Conservation (phyloP, 2,888 invertebrate genomes). For the Platynereis dumerilii region DNA sequence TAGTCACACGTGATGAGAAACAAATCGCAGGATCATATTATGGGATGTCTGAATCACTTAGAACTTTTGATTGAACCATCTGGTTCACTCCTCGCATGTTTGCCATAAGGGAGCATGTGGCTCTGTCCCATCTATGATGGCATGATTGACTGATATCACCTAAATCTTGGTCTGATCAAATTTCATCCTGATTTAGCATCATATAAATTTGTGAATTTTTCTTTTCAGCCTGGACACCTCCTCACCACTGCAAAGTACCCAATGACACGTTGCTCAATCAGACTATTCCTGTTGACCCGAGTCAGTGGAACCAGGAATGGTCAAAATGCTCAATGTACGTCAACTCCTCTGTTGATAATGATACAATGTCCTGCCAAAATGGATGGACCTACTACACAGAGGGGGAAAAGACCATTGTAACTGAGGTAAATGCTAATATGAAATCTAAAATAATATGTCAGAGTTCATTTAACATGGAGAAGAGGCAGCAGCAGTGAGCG, state of each 20-base stretch:
- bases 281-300: conserved; percentile 6
- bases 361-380: conserved; percentile 1
- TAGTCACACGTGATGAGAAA: no score
- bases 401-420: conserved; percentile 7
- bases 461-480: neutral
- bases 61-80: no score
- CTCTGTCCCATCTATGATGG: no score
- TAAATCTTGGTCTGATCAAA: no score
- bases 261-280: neutral
- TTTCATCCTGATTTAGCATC: no score
- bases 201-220: neutral
- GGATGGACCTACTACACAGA: conserved; percentile 15
- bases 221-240: conserved; percentile 1
- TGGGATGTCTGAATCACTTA: no score
- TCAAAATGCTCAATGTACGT: conserved; percentile 14
- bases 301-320: neutral
- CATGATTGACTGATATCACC: no score
- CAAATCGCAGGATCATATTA: no score
- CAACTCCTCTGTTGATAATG: conserved; percentile 5
- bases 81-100: no score
- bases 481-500: no score
- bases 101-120: no score
- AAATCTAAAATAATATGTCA: neutral
- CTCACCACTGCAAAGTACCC: conserved; percentile 17
- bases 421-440: conserved; percentile 8